These are phyloP conservation scores for Okamejei kenojei DNA, from an alignment of 2,797 vertebrate genomes.

Conservation along the genomic window DNA sequence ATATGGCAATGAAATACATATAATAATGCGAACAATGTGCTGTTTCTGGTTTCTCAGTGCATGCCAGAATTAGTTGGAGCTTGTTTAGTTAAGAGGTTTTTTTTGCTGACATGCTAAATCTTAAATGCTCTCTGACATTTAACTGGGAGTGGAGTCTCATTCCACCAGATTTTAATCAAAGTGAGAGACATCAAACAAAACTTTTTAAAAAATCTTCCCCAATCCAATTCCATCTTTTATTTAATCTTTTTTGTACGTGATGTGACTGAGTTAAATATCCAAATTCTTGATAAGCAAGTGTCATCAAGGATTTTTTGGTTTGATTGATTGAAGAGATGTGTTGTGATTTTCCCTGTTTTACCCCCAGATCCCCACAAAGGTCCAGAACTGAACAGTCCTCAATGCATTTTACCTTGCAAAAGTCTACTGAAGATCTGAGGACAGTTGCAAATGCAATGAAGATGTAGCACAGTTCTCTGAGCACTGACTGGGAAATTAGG, in stretches of 20 bases:
- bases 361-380: neutral
- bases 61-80: no score
- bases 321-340: neutral
- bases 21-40: neutral
- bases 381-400: neutral
- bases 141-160: no score
- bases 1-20: neutral
- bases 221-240: no score
- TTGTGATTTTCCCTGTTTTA: neutral
- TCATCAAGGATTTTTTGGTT: neutral
- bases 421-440: neutral
- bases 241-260: slow-evolving; percentile 32
- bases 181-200: no score
- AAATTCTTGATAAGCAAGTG: no score
- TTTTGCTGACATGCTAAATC: no score
- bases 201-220: no score
- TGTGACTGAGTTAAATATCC: slow-evolving; percentile 19
- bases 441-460: neutral
- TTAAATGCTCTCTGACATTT: no score
- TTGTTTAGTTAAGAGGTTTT: no score
- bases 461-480: neutral
- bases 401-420: neutral
- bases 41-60: no score
- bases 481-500: neutral
- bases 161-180: no score